phyloP scores from a whole-genome alignment of 2,797 vertebrate species.

The Champsocephalus gunnari region DNA sequence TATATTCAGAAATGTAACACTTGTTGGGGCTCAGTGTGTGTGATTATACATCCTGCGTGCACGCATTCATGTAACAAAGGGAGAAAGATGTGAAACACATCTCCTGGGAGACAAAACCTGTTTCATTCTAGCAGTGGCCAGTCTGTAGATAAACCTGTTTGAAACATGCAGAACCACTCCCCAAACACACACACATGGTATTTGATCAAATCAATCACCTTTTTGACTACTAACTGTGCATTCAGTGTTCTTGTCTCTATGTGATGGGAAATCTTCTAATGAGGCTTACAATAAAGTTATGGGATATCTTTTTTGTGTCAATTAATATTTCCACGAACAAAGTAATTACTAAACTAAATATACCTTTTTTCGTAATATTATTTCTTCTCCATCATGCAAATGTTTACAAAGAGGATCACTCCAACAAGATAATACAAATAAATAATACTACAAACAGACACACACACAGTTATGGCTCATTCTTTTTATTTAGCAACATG shows the following conservation, averaged over 20 bases:
- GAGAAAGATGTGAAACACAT: slow-evolving; percentile 39
- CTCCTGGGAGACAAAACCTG: slow-evolving; percentile 35
- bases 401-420: not conserved
- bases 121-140: slow-evolving; percentile 23
- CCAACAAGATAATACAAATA: too few species aligned
- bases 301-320: not conserved
- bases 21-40: not conserved
- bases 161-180: not conserved
- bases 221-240: too few species aligned
- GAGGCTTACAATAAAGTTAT: slow-evolving; percentile 19
- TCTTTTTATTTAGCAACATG: not conserved
- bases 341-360: not conserved
- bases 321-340: not conserved
- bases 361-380: not conserved
- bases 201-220: too few species aligned
- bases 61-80: slow-evolving; percentile 15
- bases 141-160: slow-evolving; percentile 61
- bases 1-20: slow-evolving; percentile 1
- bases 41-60: not conserved
- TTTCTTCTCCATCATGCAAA: not conserved
- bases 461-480: too few species aligned
- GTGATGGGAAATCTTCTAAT: slow-evolving; percentile 13
- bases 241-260: too few species aligned
- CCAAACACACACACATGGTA: not conserved
- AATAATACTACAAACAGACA: too few species aligned